Evolutionary conservation across 1,140 invertebrate species (phyloP).

Genomic region (Conus betulinus): DNA sequence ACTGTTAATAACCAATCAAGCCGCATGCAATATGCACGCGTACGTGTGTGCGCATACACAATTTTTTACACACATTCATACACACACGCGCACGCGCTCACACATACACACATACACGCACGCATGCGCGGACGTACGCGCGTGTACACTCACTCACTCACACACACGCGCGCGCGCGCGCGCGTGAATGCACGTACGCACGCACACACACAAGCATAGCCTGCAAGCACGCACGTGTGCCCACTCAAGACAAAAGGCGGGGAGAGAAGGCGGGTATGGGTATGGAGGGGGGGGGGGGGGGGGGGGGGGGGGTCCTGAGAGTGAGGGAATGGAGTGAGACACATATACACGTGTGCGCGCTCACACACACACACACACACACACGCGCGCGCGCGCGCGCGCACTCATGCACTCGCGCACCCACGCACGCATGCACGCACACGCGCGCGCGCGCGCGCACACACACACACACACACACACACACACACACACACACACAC

Average conservation of each 20-base stretch:
- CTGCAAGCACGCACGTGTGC: neutral
- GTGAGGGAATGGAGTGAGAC: neutral
- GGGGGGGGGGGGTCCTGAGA: neutral
- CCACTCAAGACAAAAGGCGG: neutral
- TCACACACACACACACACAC: neutral
- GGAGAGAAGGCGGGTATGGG: neutral
- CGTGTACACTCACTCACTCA: too few species aligned
- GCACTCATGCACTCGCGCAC: neutral
- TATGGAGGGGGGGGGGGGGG: neutral
- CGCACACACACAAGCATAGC: neutral
- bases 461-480: neutral
- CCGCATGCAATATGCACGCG: too few species aligned
- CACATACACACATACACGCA: too few species aligned
- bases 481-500: neutral
- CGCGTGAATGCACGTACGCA: neutral
- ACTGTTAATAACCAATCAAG: too few species aligned
- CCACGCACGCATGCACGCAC: neutral
- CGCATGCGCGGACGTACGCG: too few species aligned
- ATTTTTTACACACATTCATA: too few species aligned
- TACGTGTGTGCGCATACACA: too few species aligned
- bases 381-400: neutral
- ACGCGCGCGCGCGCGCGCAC: neutral
- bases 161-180: too few species aligned
- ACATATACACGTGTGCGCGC: neutral
- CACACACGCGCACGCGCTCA: too few species aligned